Evolutionary conservation across 2,888 invertebrate species (phyloP).

Genomic region (Formica aserva): DNA sequence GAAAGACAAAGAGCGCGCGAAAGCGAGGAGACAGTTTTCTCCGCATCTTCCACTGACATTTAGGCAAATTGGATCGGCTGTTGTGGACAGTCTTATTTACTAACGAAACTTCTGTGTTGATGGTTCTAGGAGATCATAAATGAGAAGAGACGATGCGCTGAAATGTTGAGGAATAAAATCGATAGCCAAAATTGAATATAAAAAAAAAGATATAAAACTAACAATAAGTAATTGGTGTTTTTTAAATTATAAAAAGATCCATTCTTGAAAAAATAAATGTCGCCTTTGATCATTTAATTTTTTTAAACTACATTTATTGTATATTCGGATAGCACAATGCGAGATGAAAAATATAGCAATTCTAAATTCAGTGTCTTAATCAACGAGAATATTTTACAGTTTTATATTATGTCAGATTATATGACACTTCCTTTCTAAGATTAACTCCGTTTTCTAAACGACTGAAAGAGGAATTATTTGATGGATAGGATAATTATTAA

Average conservation of each 20-base stretch:
- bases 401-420: not conserved
- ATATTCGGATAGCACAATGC: not conserved
- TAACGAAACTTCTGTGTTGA: not conserved
- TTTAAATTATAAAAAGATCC: not conserved
- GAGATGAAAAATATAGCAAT: not conserved
- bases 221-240: not conserved
- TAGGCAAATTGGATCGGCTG: conserved; percentile 19
- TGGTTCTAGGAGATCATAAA: not conserved
- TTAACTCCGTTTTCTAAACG: conserved; percentile 7
- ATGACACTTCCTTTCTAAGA: not conserved
- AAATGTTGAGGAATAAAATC: not conserved
- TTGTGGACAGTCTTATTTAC: not conserved
- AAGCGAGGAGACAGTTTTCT: conserved; percentile 3
- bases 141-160: not conserved
- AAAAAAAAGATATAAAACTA: not conserved
- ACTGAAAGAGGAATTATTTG: conserved; percentile 3
- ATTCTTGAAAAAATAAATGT: not conserved
- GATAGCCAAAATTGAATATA: not conserved
- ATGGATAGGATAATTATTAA: conserved; percentile 22
- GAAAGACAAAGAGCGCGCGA: not conserved
- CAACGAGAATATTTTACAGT: not conserved
- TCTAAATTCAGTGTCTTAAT: conserved; percentile 13
- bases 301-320: not conserved
- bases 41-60: conserved; percentile 1
- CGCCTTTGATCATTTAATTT: not conserved